Evolutionary conservation across 2,888 invertebrate genomes (phyloP).

Genomic region (Polydrusus cervinus): DNA sequence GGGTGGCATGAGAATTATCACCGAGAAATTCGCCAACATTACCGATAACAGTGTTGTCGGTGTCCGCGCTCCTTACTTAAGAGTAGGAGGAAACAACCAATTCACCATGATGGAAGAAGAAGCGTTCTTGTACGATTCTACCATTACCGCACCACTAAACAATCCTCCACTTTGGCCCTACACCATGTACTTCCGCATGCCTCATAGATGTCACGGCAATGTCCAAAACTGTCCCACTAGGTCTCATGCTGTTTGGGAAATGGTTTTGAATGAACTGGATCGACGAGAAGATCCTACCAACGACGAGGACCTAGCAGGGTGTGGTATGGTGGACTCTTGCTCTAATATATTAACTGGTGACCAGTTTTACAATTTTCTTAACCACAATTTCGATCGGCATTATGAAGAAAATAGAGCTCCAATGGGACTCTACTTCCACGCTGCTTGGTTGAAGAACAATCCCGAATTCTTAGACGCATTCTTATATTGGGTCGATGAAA

Average conservation of each 20-base stretch:
- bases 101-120: slow-evolving; percentile 98
- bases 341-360: slow-evolving; percentile 93
- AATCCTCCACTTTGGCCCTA: slow-evolving; percentile 98
- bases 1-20: slow-evolving; percentile 94
- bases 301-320: slow-evolving; percentile 92
- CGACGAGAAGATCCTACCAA: slow-evolving; percentile 92
- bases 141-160: slow-evolving; percentile 92
- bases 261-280: slow-evolving; percentile 96
- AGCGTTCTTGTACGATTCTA: slow-evolving; percentile 95
- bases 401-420: slow-evolving; percentile 93
- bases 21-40: slow-evolving; percentile 91
- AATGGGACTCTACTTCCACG: slow-evolving; percentile 93
- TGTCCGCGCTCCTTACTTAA: slow-evolving; percentile 90
- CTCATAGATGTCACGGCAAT: slow-evolving; percentile 94
- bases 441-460: slow-evolving; percentile 94
- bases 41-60: slow-evolving; percentile 94
- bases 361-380: slow-evolving; percentile 95
- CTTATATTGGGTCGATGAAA: slow-evolving; percentile 94
- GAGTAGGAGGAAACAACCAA: slow-evolving; percentile 96
- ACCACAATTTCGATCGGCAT: slow-evolving; percentile 94
- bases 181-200: slow-evolving; percentile 98
- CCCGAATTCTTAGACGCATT: slow-evolving; percentile 94
- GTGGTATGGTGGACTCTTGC: slow-evolving; percentile 96
- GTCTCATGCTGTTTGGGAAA: slow-evolving; percentile 96
- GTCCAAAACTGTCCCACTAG: slow-evolving; percentile 92